Percentiles rank a stretch among this genome's conserved stretches.
Conservation (phyloP, 64 coral and sea anemone species). For the Pocillopora verrucosa region DNA sequence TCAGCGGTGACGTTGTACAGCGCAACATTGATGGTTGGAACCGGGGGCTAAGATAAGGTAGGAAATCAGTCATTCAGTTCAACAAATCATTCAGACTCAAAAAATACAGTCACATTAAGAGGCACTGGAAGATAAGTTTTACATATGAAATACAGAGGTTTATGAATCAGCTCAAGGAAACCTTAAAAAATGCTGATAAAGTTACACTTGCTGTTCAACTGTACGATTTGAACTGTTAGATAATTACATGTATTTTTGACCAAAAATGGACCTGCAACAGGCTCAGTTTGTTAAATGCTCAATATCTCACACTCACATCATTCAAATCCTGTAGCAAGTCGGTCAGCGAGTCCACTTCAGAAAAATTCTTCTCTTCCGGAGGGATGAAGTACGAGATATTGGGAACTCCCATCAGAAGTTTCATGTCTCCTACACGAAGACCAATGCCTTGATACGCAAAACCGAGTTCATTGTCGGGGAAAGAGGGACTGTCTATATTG, state of each 20-base stretch:
- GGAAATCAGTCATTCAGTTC: too few relatives aligned
- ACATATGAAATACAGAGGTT: too few relatives aligned
- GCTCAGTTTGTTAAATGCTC: too few relatives aligned
- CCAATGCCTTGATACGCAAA: conserved; percentile 58
- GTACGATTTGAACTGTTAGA: too few relatives aligned
- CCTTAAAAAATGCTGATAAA: too few relatives aligned
- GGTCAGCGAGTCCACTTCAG: background rate
- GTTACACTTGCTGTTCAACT: too few relatives aligned
- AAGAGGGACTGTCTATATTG: conserved; percentile 58
- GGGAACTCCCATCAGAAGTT: conserved; percentile 59
- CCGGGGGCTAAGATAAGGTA: background rate
- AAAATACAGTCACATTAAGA: too few relatives aligned
- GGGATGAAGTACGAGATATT: conserved; percentile 71
- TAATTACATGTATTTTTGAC: too few relatives aligned
- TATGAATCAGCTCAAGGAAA: too few relatives aligned
- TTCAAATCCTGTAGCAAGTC: background rate
- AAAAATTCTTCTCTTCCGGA: conserved; percentile 36
- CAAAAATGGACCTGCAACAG: too few relatives aligned
- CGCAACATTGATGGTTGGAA: conserved; percentile 13
- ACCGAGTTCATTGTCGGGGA: background rate
- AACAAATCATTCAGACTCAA: too few relatives aligned
- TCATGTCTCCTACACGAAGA: conserved; percentile 59
- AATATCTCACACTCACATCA: background rate
- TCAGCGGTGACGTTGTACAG: conserved; percentile 68
- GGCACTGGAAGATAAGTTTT: too few relatives aligned